Base-by-base conservation (phyloP, 2,797 vertebrate genomes). In the Thaleichthys pacificus region DNA sequence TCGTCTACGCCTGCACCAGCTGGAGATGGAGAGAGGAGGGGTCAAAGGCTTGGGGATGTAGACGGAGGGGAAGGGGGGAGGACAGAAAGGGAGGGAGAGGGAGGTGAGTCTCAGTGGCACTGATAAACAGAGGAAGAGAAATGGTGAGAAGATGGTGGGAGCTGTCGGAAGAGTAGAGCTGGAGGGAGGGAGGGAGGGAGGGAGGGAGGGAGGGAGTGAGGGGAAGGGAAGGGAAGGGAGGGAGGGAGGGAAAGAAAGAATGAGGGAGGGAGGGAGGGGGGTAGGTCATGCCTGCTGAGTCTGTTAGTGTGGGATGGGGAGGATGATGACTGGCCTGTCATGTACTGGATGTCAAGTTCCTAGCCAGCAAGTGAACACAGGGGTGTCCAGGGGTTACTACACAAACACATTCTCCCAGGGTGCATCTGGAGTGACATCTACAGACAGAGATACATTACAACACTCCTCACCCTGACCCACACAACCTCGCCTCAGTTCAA, bases 321-420 rank as follows among this genome's bases (percentile, higher is more conserved):
- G 14, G 35, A 42, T 47, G 21, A 66, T 49, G 64, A 42, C 12
- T 66, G 38, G 24, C 65, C 42, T 66, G 42, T 66, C 38, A 24
- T 49, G 11, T 49, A 47, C 42, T 47, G 42, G 42, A 22, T 66
- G 21, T 66, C 42, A 42, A 22, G 22, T 30, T 30, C 11, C 7
- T 14, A 14, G 32, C 15, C 12, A 19, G 65, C 49, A 17, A 47
- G 42, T 17, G 42, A 19, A 66, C 24, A 42, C 24, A 61, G 15
- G 15, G 17, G 30, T 24, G 68, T 64, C 58, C 51, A 42, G 72
- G 68, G 69, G 72, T 78, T 75, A 82, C 61, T 73, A 66, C 15
- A 42, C 14, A 49, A 49, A 66, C 65, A 66, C 19, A 66, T 11
- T 28, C n/a, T 60, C 17, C 30, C 60, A 49, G 63, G 61, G 64